Evolutionary conservation across 2,888 invertebrate genomes (phyloP), one percentile per base, ranked within the genome.

Genomic region (Epinotia brunnichana): DNA sequence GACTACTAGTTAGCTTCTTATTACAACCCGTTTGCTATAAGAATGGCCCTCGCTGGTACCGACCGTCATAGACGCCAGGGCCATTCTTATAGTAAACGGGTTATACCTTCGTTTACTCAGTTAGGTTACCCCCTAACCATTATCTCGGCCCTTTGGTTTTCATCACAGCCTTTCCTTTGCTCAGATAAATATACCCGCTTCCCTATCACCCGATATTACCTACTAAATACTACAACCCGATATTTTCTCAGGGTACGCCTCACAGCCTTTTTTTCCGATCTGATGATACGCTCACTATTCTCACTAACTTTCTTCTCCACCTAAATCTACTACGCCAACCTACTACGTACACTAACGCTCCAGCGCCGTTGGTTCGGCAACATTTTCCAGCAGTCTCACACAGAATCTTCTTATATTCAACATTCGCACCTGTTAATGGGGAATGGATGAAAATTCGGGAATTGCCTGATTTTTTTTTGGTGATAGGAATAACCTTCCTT

Each of bases 141-240:
- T 48, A 1, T n/a, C 15, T n/a, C 48, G n/a, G 15, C 48, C 48
- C 48, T 48, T n/a, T 48, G 48, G 48, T 48, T 48, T 48, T 2
- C 48, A 48, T 48, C 48, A 48, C 48, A 48, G 48, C 48, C 48
- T 48, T 48, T n/a, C 48, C n/a, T 48, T 48, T 13, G 44, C 48
- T n/a, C 7, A 5, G 48, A n/a, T 48, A n/a, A 35, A n/a, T 48
- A n/a, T 48, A 48, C n/a, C n/a, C 2, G n/a, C 48, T 48, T 13
- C 4, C 4, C 13, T 13, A 15, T 4, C 15, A 15, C 3, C 44
- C 13, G 44, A 44, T 44, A 44, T n/a, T n/a, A n/a, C 48, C 48
- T 48, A 35, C 35, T n/a, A 41, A 13, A 41, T n/a, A 48, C 48
- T 35, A 35, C 35, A 35, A 35, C 9, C 9, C 7, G 35, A 35